phyloP scores from a whole-genome alignment of 1,140 invertebrate species.

The Drosophila pandora region DNA sequence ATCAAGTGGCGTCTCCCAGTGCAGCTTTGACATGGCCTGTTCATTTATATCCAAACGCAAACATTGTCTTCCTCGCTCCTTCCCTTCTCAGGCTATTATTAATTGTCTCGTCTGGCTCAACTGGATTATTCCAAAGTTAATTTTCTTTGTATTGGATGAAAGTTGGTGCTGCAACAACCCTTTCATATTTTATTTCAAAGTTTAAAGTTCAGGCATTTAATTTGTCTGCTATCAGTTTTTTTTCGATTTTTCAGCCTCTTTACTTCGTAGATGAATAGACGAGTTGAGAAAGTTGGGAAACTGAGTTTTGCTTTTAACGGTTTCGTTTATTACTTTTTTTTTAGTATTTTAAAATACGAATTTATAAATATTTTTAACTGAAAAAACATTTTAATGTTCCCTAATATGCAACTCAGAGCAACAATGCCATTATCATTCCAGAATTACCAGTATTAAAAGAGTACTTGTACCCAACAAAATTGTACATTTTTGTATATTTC shows the following conservation, averaged over 20 bases:
- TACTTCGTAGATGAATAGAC: constrained; percentile 39
- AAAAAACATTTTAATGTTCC: too few species aligned
- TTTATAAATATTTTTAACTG: too few species aligned
- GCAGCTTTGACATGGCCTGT: constrained; percentile 60
- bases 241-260: constrained; percentile 49
- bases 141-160: constrained; percentile 13
- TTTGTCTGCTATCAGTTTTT: constrained; percentile 61
- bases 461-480: background rate
- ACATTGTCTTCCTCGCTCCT: constrained; percentile 28
- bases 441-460: constrained; percentile 67
- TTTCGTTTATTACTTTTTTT: constrained; percentile 18
- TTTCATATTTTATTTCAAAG: constrained; percentile 48
- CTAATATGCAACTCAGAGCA: too few species aligned
- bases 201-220: constrained; percentile 65
- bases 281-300: constrained; percentile 28
- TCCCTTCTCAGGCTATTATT: constrained; percentile 45
- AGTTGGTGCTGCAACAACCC: constrained; percentile 31
- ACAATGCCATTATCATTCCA: background rate
- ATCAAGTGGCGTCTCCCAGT: constrained; percentile 27
- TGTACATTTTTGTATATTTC: constrained; percentile 37
- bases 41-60: constrained; percentile 54
- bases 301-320: background rate
- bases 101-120: constrained; percentile 67
- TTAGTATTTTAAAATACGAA: background rate
- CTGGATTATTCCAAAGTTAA: constrained; percentile 48